phyloP scores from a whole-genome alignment of 1,140 invertebrate species.

The Dendrolimus punctatus region DNA sequence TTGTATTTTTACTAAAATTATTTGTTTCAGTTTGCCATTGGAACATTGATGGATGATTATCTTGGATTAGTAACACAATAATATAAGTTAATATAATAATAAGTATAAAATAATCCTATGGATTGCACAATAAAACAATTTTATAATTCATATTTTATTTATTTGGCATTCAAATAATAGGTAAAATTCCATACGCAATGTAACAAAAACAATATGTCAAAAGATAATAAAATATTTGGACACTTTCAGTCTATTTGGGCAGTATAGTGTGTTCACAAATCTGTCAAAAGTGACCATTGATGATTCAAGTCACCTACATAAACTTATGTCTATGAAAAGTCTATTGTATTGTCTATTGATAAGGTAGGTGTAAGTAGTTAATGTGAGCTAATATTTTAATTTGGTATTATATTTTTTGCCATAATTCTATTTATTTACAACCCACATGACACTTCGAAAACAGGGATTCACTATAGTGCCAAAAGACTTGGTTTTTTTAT shows the following conservation, averaged over 20 bases:
- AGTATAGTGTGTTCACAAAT: slow-evolving; percentile 20
- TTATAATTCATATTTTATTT: slow-evolving; percentile 42
- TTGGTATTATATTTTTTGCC: too few species aligned
- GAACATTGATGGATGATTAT: slow-evolving; percentile 98
- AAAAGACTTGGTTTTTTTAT: too few species aligned
- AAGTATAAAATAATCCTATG: slow-evolving; percentile 18
- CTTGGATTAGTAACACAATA: slow-evolving; percentile 80
- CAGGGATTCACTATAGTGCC: too few species aligned
- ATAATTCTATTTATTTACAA: too few species aligned
- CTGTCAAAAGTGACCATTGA: background rate
- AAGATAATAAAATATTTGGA: slow-evolving; percentile 63
- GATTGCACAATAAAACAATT: slow-evolving; percentile 28
- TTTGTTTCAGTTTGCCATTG: slow-evolving; percentile 95
- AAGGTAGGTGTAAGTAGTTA: too few species aligned
- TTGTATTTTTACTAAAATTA: slow-evolving; percentile 18
- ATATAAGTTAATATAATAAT: slow-evolving; percentile 18
- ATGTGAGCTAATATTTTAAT: too few species aligned
- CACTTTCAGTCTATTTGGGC: slow-evolving; percentile 65
- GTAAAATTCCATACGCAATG: slow-evolving; percentile 55
- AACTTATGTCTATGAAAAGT: slow-evolving; percentile 24
- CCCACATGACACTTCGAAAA: too few species aligned
- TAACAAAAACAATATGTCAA: slow-evolving; percentile 61
- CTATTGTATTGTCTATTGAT: background rate
- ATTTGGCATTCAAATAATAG: slow-evolving; percentile 69
- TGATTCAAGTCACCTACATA: slow-evolving; percentile 7